A percentile compares a stretch with the other conserved stretches of the same genome.
Conservation (phyloP, 2,888 invertebrate genomes). For the Tipula confusa region DNA sequence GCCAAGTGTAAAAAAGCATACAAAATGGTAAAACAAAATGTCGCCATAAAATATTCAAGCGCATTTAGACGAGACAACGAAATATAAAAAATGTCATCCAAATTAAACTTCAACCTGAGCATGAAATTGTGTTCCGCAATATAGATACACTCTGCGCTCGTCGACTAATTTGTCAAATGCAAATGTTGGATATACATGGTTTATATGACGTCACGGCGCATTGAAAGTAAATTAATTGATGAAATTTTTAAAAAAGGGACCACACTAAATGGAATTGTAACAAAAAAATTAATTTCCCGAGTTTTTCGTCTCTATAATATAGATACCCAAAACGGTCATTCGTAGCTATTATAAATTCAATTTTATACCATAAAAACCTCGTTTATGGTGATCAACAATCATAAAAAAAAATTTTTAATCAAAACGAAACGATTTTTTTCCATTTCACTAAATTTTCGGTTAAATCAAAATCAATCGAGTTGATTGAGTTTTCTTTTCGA, state of each 20-base stretch:
- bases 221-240: not conserved
- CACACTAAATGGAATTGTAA: too few relatives aligned
- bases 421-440: not conserved
- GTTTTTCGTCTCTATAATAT: not conserved
- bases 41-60: not conserved
- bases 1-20: not conserved
- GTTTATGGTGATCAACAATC: not conserved
- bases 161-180: slow-evolving; percentile 16
- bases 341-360: not conserved
- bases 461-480: slow-evolving; percentile 14
- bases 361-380: not conserved
- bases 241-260: not conserved
- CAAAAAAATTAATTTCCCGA: too few relatives aligned
- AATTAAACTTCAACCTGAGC: not conserved
- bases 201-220: not conserved
- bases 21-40: not conserved
- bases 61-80: not conserved
- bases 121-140: not conserved
- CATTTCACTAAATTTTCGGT: not conserved
- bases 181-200: not conserved
- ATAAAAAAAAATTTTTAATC: not conserved
- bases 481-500: not conserved
- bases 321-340: not conserved
- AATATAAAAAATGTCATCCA: not conserved
- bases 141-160: not conserved